phyloP scores from a whole-genome alignment of 2,888 invertebrate genomes.

The Trachelus tabidus region DNA sequence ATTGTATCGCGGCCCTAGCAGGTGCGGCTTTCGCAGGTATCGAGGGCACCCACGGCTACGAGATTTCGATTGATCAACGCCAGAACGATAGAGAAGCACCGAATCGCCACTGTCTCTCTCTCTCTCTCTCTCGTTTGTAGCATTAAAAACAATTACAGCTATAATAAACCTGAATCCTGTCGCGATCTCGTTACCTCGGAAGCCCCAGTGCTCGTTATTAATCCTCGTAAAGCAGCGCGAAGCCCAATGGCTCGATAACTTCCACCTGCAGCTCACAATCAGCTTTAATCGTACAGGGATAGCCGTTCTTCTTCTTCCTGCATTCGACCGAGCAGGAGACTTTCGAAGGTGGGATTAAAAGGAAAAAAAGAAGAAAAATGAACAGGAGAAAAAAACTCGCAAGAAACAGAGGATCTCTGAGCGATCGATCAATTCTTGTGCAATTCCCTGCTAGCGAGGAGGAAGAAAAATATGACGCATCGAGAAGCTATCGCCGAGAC shows the following conservation, averaged over 20 bases:
- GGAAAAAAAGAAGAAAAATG: constrained; percentile 15
- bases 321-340: constrained; percentile 17
- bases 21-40: constrained; percentile 13
- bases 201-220: no score
- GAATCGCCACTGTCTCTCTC: no score
- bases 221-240: background rate
- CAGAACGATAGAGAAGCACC: background rate
- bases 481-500: no score
- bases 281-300: constrained; percentile 4
- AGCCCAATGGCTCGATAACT: constrained; percentile 11
- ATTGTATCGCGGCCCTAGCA: constrained; percentile 28
- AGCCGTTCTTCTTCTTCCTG: constrained; percentile 4
- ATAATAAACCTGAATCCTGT: no score
- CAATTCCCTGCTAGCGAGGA: no score
- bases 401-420: no score
- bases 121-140: no score
- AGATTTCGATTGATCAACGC: background rate
- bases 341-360: constrained; percentile 20
- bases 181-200: constrained; percentile 8
- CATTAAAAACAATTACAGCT: no score
- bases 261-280: constrained; percentile 5
- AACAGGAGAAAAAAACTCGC: background rate
- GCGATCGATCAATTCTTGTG: no score
- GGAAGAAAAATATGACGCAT: no score
- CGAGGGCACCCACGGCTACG: background rate